Base-by-base conservation (phyloP, 2,888 invertebrate species). In the Erpobdella octoculata region DNA sequence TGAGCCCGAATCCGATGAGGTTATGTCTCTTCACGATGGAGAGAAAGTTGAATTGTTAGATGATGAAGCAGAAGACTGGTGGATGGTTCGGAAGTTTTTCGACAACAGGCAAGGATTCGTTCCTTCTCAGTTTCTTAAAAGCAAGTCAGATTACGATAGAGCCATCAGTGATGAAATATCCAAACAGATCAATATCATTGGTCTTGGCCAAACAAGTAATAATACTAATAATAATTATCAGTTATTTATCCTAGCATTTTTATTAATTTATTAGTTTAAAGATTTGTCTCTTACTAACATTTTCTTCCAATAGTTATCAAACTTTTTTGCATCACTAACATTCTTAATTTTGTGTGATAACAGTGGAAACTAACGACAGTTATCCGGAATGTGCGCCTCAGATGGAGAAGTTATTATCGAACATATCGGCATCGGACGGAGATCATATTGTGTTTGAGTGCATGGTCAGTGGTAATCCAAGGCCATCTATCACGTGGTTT, bases 401-500 rank as follows among this genome's bases (percentile, higher is more conserved):
- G 71, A 76, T 81, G 67, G 75, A 77, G 12, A 70, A 75, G 31
- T 75, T 75, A 12, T 76, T 82, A 15, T 74, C 76, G 61, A 76
- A 77, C 69, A 71, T 78, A 31, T 72, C 74, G 6, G 77, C 78
- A n/a, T 75, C 73, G 1, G 82, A 82, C 72, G 82, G 81, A 8
- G 77, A 77, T 12, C 74, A 77, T 37, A 80, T 78, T n/a, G 72
- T 74, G 1, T 76, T 83, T 15, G 79, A 79, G 66, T 81, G 82
- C 74, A 75, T 78, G 38, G 78, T 84, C 38, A 75, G 77, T 6
- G 84, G 84, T 8, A 76, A 77, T 46, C 85, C 85, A 2, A 76
- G 77, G 37, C 83, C 83, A 18, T 79, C 79, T 12, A 77, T 98
- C 76, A 87, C 87, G 12, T 96, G 95, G 95, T 88, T 86, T 80